A percentile compares a stretch with the other conserved stretches of the same genome.
Conservation (phyloP, 2,113 vertebrate species). For the Stercorarius parasiticus region DNA sequence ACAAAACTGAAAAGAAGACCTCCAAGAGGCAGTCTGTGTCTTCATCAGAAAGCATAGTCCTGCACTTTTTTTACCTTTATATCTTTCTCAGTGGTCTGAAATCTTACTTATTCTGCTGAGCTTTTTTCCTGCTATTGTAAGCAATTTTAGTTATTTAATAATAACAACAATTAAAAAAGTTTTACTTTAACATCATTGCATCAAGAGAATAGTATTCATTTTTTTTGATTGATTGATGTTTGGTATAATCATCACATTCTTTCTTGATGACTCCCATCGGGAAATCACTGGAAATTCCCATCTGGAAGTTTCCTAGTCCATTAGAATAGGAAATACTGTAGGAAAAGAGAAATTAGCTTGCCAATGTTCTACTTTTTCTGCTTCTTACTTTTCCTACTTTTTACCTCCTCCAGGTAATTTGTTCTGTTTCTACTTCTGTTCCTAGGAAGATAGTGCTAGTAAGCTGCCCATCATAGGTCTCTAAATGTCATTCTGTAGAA, state of each 20-base stretch:
- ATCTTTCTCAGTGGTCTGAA: not conserved
- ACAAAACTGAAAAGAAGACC: not conserved
- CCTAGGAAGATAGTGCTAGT: not conserved
- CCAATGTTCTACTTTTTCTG: not conserved
- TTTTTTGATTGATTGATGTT: not conserved
- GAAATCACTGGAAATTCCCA: not conserved
- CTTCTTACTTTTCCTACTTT: not conserved
- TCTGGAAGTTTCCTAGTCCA: not conserved
- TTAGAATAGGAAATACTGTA: not conserved
- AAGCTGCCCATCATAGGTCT: not conserved
- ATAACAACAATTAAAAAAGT: not conserved
- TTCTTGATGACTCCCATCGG: not conserved
- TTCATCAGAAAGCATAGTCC: not conserved
- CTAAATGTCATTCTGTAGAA: not conserved
- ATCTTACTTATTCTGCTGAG: not conserved
- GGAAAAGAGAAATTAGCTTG: not conserved
- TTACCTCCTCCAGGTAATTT: not conserved
- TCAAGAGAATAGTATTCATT: not conserved
- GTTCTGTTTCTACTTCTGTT: not conserved
- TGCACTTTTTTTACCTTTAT: not conserved
- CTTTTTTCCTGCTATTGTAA: not conserved
- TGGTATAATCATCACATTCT: not conserved
- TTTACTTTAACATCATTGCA: not conserved
- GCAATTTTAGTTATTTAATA: not conserved
- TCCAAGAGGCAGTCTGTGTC: not conserved